phyloP scores from a whole-genome alignment of 2,797 vertebrate species.

The Megaceryle alcyon region DNA sequence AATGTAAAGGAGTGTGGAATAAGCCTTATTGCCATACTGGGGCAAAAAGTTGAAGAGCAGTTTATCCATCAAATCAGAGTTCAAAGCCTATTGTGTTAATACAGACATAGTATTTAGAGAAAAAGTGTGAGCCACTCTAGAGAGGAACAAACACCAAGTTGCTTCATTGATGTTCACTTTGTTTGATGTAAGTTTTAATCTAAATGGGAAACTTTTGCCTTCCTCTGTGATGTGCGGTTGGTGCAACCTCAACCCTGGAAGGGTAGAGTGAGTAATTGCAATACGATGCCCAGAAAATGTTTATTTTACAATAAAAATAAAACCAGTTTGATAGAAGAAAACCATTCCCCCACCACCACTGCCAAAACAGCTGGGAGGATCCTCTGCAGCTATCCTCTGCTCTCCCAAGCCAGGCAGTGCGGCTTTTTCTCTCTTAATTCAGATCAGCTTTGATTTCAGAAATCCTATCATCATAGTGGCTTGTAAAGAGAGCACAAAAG shows the following conservation, averaged over 20 bases:
- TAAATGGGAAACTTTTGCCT: constrained; percentile 55
- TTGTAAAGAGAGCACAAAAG: constrained; percentile 64
- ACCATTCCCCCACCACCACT: background rate
- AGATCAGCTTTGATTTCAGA: constrained; percentile 72
- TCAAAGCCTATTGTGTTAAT: constrained; percentile 22
- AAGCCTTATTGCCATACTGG: background rate
- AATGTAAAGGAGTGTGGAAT: background rate
- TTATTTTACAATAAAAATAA: constrained; percentile 64
- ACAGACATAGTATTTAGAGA: background rate
- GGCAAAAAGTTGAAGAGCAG: background rate
- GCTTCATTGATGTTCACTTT: background rate
- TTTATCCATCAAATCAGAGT: constrained; percentile 20
- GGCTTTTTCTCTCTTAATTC: constrained; percentile 67
- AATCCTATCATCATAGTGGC: constrained; percentile 64
- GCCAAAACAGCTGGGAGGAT: constrained; percentile 38
- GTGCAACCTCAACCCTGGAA: constrained; percentile 3
- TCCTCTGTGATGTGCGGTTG: background rate
- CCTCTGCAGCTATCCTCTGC: constrained; percentile 36
- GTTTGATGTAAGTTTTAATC: constrained; percentile 55
- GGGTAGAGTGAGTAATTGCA: constrained; percentile 20
- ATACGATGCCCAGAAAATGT: constrained; percentile 48
- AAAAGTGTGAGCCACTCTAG: background rate
- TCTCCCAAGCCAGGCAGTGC: background rate
- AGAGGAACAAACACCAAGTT: constrained; percentile 7
- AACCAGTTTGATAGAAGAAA: constrained; percentile 56